These are phyloP conservation scores for Callochromis pleurospilus DNA, from an alignment of 2,113 vertebrate species.

Conservation along the genomic window DNA sequence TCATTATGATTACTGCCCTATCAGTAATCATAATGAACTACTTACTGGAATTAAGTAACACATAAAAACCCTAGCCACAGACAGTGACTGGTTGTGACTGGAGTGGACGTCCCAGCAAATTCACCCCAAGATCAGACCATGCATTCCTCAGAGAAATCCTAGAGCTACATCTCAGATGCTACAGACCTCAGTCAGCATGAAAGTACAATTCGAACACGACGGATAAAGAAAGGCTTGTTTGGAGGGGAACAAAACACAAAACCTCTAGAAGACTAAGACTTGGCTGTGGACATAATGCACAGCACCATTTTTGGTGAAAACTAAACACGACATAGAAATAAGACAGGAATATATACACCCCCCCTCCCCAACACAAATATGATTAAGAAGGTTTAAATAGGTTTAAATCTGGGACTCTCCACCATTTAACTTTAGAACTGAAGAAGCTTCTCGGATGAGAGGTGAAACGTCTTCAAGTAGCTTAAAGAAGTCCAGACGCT, in stretches of 20 bases:
- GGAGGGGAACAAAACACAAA: neutral
- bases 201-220: neutral
- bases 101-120: neutral
- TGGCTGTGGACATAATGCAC: neutral
- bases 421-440: too few species aligned
- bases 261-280: neutral
- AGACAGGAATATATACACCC: neutral
- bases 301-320: neutral
- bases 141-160: neutral
- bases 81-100: neutral
- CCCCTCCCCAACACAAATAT: neutral
- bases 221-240: neutral
- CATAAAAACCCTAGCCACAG: neutral
- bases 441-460: too few species aligned
- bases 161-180: neutral
- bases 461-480: too few species aligned
- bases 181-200: neutral
- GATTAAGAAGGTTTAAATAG: neutral
- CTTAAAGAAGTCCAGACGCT: too few species aligned
- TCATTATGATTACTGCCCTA: neutral
- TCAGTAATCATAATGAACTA: neutral
- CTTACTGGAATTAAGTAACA: neutral
- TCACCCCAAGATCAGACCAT: neutral
- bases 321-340: accelerated
- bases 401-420: too few species aligned